These are phyloP conservation scores for Thrips palmi DNA, from an alignment of 1,140 invertebrate genomes.

Conservation along the genomic window DNA sequence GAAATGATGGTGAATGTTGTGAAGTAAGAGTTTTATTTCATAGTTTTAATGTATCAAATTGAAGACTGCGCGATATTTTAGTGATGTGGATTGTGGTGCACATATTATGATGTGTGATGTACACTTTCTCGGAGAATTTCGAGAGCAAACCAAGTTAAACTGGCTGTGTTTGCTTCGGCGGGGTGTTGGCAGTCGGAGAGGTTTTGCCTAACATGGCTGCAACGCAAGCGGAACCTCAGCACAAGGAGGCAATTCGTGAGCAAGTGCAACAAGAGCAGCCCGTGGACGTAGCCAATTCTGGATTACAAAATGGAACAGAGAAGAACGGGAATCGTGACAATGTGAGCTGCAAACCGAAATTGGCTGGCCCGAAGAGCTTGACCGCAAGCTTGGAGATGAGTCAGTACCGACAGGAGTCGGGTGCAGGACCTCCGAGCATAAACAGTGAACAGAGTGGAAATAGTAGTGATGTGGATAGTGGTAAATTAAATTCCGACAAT, in stretches of 20 bases:
- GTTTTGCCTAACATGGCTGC: slow-evolving; percentile 31
- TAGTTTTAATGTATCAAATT: slow-evolving; percentile 13
- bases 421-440: slow-evolving; percentile 25
- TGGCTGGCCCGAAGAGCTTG: slow-evolving; percentile 13
- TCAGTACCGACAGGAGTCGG: slow-evolving; percentile 31
- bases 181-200: slow-evolving; percentile 19
- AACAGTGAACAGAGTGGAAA: slow-evolving; percentile 20
- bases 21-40: slow-evolving; percentile 14
- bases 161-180: slow-evolving; percentile 20
- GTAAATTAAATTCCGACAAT: slow-evolving; percentile 20
- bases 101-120: slow-evolving; percentile 20
- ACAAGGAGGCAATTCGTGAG: slow-evolving; percentile 33
- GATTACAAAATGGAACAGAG: slow-evolving; percentile 20
- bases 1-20: slow-evolving; percentile 17
- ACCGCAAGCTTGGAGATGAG: slow-evolving; percentile 26
- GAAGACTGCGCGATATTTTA: slow-evolving; percentile 1
- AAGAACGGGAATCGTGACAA: slow-evolving; percentile 22
- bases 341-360: slow-evolving; percentile 14
- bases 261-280: slow-evolving; percentile 26
- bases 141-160: slow-evolving; percentile 19
- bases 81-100: slow-evolving; percentile 16
- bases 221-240: slow-evolving; percentile 36
- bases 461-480: slow-evolving; percentile 22
- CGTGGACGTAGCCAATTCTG: slow-evolving; percentile 22
- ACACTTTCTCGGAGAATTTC: slow-evolving; percentile 19